Base-by-base conservation (phyloP, 2,113 vertebrate species). In the Pseudois nayaur region DNA sequence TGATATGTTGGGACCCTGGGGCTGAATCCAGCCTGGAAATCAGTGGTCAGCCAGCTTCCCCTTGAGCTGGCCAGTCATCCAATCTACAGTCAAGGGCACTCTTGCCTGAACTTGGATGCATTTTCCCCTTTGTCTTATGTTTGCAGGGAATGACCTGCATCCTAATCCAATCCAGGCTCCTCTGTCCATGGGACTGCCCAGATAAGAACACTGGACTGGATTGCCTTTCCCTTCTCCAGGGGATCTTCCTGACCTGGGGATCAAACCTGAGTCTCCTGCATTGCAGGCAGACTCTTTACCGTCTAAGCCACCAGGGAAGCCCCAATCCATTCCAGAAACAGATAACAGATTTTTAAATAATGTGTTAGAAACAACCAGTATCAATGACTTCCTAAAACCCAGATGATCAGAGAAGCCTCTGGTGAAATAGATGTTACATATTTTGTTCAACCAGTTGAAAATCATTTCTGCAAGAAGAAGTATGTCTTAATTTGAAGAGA, bases 1-100 rank as follows among this genome's bases (percentile, higher is more conserved):
- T 31, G 10, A 5, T 5, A 9, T 5, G 6, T 17, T 10, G 7
- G 16, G 33, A 14, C 54, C 29, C 31, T 7, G 4, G 6, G n/a
- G 48, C 11, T 33, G 14, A 59, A 36, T 27, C 2, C 25, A 78
- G 19, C 13, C 19, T 12, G 9, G 43, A 84, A 13, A 3, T 10
- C 17, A 4, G 5, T 23, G 3, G 8, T 10, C 48, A 40, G 48
- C 5, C n/a, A 6, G 3, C 16, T 13, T 33, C 33, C 23, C 16
- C 25, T 31, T 1, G 7, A 40, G 17, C 50, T 40, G 40, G 36
- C 15, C 50, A n/a, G 23, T 43, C 27, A 13, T 21, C 55, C 81
- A 45, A 12, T 23, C 50, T 55, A 27, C 33, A 29, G 55, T 25
- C 13, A 31, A 86, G 54, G 11, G 21, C 33, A 19, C 14, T 29